Base-by-base conservation (phyloP, 2,888 invertebrate species). In the Ormyrus labotus region DNA sequence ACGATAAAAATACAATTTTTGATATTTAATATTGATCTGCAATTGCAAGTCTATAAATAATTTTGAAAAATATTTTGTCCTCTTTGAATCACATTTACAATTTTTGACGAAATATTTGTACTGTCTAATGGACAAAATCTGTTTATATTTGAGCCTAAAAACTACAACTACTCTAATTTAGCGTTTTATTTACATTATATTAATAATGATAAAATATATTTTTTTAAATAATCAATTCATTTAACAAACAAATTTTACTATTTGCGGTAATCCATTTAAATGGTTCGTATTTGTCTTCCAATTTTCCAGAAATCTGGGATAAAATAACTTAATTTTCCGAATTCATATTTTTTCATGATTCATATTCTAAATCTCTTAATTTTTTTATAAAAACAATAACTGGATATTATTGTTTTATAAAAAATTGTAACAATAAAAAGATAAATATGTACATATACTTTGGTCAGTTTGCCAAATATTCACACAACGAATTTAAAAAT, bases 201-300 rank as follows among this genome's bases (percentile, higher is more conserved):
- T 77, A 57, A 61, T 64, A 13, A 19, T 72, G 67, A 13, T 69
- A 57, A 34, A 55, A 80, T 80, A 48, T 34, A 34, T 70, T 71
- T 80, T 34, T 75, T 75, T 9, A 68, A 74, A 53, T 11, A 8
- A 65, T 71, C 58, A 57, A 13, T 72, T 80, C 45, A 79, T 64
- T 80, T 77, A 60, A 64, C 4, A 61, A 55, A 47, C 9, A 55
- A 61, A 71, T 71, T 65, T 65, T n/a, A 64, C 10, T 57, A 50
- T 81, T 80, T 76, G n/a, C 78, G 63, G 67, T 65, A 72, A 70
- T 76, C 47, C 34, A 60, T 45, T 76, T 67, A 34, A 81, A 57
- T 61, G 45, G 80, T 77, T 83, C 83, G 80, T 83, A 64, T 77
- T 82, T 76, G 83, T 83, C 83, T 83, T 83, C 83, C 83, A 83